Conservation (phyloP, 2,113 vertebrate species). For the Micronisus gabar region DNA sequence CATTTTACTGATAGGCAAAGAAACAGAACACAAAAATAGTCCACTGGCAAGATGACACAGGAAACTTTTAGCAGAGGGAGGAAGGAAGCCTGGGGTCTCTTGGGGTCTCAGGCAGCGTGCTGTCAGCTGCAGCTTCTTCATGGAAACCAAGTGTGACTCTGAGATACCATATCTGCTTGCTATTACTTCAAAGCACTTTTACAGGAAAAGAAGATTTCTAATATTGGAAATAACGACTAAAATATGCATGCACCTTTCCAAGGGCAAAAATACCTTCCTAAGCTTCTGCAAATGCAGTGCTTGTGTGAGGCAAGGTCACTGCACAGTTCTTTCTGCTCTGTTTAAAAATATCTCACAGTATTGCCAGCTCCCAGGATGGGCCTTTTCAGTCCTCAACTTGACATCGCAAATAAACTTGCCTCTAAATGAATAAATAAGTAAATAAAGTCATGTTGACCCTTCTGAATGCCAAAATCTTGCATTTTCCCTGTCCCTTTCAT, state of each 20-base stretch:
- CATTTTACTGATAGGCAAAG: not conserved
- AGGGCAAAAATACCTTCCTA: not conserved
- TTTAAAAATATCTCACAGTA: not conserved
- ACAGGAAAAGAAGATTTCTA: not conserved
- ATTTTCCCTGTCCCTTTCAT: not conserved
- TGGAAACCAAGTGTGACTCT: not conserved
- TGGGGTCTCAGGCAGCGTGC: not conserved
- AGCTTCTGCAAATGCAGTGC: not conserved
- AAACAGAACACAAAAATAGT: not conserved
- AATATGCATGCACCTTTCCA: not conserved
- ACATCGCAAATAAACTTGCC: not conserved
- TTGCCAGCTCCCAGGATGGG: not conserved
- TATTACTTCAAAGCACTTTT: not conserved
- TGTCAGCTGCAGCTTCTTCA: not conserved
- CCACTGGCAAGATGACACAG: not conserved
- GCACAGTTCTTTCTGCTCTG: not conserved
- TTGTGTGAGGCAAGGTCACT: not conserved
- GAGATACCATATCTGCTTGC: not conserved
- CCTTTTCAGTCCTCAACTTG: not conserved
- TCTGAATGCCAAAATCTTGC: not conserved
- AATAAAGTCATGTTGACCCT: not conserved
- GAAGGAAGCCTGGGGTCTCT: not conserved
- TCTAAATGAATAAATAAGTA: not conserved
- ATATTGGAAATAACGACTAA: not conserved
- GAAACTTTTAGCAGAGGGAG: not conserved